Percentiles rank a stretch among this genome's conserved stretches.
These are phyloP conservation scores for Gastrophysa polygoni DNA, from an alignment of 2,888 invertebrate species.

Conservation along the genomic window DNA sequence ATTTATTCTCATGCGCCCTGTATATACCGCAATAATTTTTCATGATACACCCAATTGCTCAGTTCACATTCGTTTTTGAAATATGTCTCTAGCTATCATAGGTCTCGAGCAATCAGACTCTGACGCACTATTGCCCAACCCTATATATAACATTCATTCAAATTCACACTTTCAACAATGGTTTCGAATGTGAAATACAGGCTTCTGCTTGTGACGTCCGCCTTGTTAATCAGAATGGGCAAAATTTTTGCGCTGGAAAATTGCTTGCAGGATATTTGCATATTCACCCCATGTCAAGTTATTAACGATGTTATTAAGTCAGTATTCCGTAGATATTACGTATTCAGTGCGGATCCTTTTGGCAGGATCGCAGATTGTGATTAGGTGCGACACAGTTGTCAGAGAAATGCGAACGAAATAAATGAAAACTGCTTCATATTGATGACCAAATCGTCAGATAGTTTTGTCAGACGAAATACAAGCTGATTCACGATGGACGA, in stretches of 20 bases:
- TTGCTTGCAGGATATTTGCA: conserved; percentile 20
- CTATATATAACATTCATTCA: too few relatives aligned
- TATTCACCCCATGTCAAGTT: conserved; percentile 26
- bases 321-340: conserved; percentile 1
- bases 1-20: too few relatives aligned
- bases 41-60: too few relatives aligned
- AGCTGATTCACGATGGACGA: too few relatives aligned
- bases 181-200: too few relatives aligned
- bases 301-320: conserved; percentile 11
- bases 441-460: conserved; percentile 12
- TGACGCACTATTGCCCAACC: too few relatives aligned
- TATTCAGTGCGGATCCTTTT: conserved; percentile 14
- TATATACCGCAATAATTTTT: too few relatives aligned
- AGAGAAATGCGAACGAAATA: background rate
- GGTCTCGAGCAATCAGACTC: too few relatives aligned
- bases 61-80: too few relatives aligned
- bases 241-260: background rate
- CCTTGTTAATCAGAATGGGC: background rate
- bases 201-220: background rate
- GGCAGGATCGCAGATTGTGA: conserved; percentile 14
- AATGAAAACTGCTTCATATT: too few relatives aligned
- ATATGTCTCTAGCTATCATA: too few relatives aligned
- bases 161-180: too few relatives aligned
- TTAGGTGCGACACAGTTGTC: conserved; percentile 11
- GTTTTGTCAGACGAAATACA: conserved; percentile 38